Evolutionary conservation across 1,140 invertebrate genomes (phyloP), one percentile per base, ranked within the genome.

Genomic region (Drosophila lacertosa): DNA sequence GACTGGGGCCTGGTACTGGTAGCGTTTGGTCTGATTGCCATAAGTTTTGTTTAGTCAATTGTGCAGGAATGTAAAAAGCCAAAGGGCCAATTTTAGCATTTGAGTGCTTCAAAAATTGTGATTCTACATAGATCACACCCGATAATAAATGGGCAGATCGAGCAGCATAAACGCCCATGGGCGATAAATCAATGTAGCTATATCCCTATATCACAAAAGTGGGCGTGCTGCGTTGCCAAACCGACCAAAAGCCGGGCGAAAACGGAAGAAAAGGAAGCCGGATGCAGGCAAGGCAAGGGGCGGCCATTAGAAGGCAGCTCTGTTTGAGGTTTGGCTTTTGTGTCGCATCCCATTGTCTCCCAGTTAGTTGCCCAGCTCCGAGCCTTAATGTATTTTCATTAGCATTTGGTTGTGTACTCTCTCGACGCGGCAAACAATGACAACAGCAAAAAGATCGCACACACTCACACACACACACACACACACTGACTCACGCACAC

Each of bases 301-400:
- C 35, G 35, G 15, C 24, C 42, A 60, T 45, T 55, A 44, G 59
- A 37, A 47, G 48, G 42, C 51, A 70, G 44, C 44, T 16, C 67
- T 66, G 55, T 80, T 74, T 82, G 79, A 82, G 79, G 79, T 82
- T 83, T 82, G 79, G 53, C 74, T 78, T 82, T 83, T 82, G 79
- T 81, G 39, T 47, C 15, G 18, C 53, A 42, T 47, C 9, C 18
- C 48, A 67, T 60, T 70, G 51, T 65, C 42, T 65, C 3, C 16
- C 33, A 39, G 26, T 44, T 22, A 11, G 37, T 11, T 55, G 53
- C 32, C 18, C 40, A 40, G 32, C 39, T 62, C 9, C 24, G 51
- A 45, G 16, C 70, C 32, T 51, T 73, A 69, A 73, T 62, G 77
- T 51, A 54, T 60, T 66, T 76, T 71, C 77, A 80, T 80, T 72